Evolutionary conservation across 2,113 vertebrate species (phyloP).

Genomic region (Siniperca knerii): DNA sequence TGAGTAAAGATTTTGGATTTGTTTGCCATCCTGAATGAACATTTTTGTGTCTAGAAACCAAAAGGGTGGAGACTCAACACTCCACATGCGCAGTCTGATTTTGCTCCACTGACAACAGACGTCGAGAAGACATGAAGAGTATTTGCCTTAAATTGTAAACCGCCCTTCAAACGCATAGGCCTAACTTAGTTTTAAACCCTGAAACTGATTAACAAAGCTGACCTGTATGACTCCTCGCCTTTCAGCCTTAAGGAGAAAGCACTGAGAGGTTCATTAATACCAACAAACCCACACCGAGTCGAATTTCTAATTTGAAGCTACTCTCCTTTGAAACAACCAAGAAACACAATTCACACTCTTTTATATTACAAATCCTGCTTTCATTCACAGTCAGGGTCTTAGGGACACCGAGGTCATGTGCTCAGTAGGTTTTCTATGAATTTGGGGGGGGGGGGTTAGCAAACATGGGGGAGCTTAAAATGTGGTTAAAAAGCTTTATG

Average conservation of each 20-base stretch:
- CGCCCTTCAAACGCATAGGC: not conserved
- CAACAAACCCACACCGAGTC: not conserved
- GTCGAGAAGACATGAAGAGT: not conserved
- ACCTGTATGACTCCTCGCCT: not conserved
- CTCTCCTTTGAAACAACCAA: not conserved
- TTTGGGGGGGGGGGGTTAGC: not conserved
- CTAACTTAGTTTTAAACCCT: not conserved
- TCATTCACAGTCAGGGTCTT: not conserved
- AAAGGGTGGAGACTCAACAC: constrained; percentile 7
- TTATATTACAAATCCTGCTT: constrained; percentile 9
- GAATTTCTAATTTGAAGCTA: not conserved
- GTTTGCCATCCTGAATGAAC: constrained; percentile 15
- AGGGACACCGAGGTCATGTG: not conserved
- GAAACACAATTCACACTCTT: not conserved
- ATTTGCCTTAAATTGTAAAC: not conserved
- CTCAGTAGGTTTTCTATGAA: not conserved
- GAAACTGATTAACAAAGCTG: not conserved
- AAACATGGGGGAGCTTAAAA: not conserved
- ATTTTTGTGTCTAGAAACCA: constrained; percentile 8
- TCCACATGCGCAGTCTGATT: constrained; percentile 40
- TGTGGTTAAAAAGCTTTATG: not conserved
- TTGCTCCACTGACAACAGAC: not conserved
- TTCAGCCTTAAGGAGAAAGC: not conserved
- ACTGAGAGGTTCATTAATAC: not conserved
- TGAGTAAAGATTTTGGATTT: constrained; percentile 1